Evolutionary conservation across 2,888 invertebrate species (phyloP), one percentile per base, ranked within the genome.

Genomic region (Gnatocerus cornutus): DNA sequence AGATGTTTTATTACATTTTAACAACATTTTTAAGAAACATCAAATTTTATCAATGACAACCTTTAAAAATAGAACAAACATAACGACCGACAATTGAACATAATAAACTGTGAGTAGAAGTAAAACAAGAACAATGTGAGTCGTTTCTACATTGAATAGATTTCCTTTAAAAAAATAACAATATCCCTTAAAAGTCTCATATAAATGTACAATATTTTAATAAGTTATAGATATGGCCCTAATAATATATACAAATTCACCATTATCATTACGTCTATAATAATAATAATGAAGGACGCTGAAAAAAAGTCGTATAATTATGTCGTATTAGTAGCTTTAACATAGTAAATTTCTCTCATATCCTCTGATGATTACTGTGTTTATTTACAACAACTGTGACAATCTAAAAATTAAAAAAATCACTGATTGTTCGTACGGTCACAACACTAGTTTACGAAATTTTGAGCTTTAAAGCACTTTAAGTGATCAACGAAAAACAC

Each of bases 1-100:
- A 69, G 69, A 64, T 69, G 58, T 52, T 48, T 69, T 45, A 69
- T 69, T 69, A 69, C 69, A 69, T 45, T 69, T 69, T 69, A 69
- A 69, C 69, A 69, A 69, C 69, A 69, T 69, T 68, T 58, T 69
- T 65, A 65, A 69, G 64, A 65, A 69, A 69, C 69, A 69, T 69
- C 69, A 65, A 69, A 69, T 65, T 52, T 68, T 55, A 52, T 63
- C 39, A 68, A 68, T 69, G 63, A 63, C 68, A 62, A 56, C 30
- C 56, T 27, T 58, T 45, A 46, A 63, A 68, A 63, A 53, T 53
- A 43, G 45, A 16, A 52, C 13, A 13, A 56, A 50, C 59, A 21
- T 62, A 68, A 68, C 62, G 41, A 53, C 33, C 9, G 50, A 56
- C 14, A 33, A 41, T 27, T 12, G 39, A 59, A 53, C 45, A 1